Evolutionary conservation across 2,113 vertebrate genomes (phyloP), one percentile per base, ranked within the genome.

Genomic region (Loxodonta africana): DNA sequence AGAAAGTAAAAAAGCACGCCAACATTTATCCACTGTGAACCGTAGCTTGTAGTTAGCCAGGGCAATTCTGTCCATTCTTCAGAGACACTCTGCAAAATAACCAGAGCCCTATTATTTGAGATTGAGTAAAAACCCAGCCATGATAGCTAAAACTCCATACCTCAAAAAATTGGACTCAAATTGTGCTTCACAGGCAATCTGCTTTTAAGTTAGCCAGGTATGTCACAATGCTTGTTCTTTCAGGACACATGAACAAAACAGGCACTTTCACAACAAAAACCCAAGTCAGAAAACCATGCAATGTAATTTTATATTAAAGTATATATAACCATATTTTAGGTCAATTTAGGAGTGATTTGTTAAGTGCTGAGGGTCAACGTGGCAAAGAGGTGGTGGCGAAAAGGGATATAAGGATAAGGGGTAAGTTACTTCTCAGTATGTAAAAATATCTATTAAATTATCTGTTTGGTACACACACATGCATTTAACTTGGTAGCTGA

Each of bases 71-170:
- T 98, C 98, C 98, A 97, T 98, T 98, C 98, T 98, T 98, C 98
- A 98, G 98, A 98, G 98, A 98, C 97, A 98, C 98, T 99, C 98
- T 98, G 98, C 98, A 99, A 99, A 99, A 99, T 98, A 98, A 99
- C 98, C 98, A 98, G 98, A 99, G 98, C 98, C 98, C 98, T 98
- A 98, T 99, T 98, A 98, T 98, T 98, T 96, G 98, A 98, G 98
- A 98, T 98, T 97, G 98, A 98, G 98, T 98, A 94, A 98, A 95
- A 97, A 98, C 97, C 98, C 98, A 98, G 97, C 98, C 98, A 98
- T 95, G 96, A 98, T 96, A 98, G 98, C 98, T 98, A 98, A 98
- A 97, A 97, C 98, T 98, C 98, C 98, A 90, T 98, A 98, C 57
- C 85, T 95, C 98, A 97, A 97, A 97, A 78, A 89, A 96, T 86